Evolutionary conservation across 2,113 vertebrate genomes (phyloP).

Genomic region (Sinosuthora webbiana): DNA sequence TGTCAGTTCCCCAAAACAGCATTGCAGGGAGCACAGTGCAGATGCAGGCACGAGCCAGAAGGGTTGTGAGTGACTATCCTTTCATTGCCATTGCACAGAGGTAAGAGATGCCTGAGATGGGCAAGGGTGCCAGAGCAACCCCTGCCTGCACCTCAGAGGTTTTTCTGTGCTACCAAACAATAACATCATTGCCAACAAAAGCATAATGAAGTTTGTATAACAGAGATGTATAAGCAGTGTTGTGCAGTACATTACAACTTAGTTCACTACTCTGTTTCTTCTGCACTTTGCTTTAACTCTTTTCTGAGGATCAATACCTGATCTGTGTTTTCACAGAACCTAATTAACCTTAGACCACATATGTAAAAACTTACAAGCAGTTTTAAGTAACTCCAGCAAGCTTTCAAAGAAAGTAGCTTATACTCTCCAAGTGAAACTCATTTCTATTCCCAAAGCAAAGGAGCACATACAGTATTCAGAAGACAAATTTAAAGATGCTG

Average conservation of each 20-base stretch:
- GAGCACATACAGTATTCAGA: background rate
- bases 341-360: background rate
- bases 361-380: constrained; percentile 2
- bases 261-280: background rate
- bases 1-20: background rate
- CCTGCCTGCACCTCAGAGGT: background rate
- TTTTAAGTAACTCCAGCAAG: background rate
- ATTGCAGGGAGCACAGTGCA: background rate
- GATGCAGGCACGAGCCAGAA: background rate
- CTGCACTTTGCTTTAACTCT: background rate
- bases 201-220: background rate
- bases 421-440: background rate
- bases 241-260: background rate
- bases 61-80: background rate
- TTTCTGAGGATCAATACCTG: background rate
- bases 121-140: background rate
- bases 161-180: background rate
- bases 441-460: background rate
- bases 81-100: background rate
- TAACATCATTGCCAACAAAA: background rate
- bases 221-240: background rate
- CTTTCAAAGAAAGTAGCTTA: background rate
- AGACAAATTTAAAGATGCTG: background rate
- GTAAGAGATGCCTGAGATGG: background rate
- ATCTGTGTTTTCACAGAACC: background rate